These are phyloP conservation scores for Raphicerus campestris DNA, from an alignment of 2,113 vertebrate species.

Conservation along the genomic window DNA sequence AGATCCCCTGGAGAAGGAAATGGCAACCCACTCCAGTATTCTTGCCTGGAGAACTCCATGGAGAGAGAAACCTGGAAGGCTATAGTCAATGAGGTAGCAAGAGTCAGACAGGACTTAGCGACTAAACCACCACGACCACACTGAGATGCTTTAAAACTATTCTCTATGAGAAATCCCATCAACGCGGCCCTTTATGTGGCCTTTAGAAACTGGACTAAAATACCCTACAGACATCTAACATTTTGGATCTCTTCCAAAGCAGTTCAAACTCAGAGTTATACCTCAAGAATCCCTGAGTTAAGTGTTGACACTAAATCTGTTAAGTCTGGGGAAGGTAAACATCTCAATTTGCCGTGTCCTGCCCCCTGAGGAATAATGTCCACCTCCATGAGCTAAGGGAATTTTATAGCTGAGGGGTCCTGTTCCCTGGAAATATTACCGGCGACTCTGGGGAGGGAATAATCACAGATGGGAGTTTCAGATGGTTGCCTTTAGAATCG, in stretches of 20 bases:
- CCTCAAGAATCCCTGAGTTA: not conserved
- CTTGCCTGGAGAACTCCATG: not conserved
- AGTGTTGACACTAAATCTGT: not conserved
- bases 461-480: slow-evolving; percentile 7
- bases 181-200: not conserved
- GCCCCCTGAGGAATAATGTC: not conserved
- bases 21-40: not conserved
- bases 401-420: not conserved
- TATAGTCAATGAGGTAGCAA: not conserved
- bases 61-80: not conserved
- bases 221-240: not conserved
- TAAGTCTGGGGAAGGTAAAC: not conserved
- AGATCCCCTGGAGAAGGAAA: not conserved
- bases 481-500: not conserved
- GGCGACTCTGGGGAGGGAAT: not conserved
- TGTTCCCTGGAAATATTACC: not conserved
- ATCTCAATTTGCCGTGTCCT: not conserved
- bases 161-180: not conserved
- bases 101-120: not conserved
- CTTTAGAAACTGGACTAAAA: not conserved
- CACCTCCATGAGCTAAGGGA: not conserved
- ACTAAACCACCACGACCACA: not conserved
- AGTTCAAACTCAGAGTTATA: not conserved
- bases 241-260: not conserved
- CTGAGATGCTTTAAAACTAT: not conserved